phyloP scores from a whole-genome alignment of 2,888 invertebrate species.

The Aphodius sticticus region DNA sequence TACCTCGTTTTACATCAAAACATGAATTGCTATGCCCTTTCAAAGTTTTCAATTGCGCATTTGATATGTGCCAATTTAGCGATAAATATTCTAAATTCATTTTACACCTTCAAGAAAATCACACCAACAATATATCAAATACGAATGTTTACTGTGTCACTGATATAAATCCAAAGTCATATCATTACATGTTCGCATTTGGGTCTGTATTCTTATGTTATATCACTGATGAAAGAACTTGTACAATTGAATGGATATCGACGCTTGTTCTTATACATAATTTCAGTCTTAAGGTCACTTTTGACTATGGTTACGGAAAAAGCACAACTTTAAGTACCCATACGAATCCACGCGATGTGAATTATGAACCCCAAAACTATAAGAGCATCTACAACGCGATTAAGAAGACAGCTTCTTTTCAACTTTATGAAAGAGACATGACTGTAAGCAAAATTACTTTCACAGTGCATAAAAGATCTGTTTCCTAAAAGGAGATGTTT shows the following conservation, averaged over 20 bases:
- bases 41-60: background rate
- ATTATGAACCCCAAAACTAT: background rate
- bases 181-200: background rate
- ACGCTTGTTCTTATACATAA: background rate
- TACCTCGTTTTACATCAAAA: background rate
- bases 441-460: background rate
- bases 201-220: background rate
- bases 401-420: background rate
- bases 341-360: background rate
- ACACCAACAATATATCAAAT: background rate
- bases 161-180: background rate
- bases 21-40: background rate
- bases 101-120: background rate
- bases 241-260: background rate
- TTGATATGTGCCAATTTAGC: background rate
- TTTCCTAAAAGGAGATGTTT: too few species aligned
- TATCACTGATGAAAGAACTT: background rate
- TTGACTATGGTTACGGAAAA: background rate
- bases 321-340: background rate
- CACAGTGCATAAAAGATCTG: background rate
- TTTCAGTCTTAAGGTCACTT: background rate
- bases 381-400: background rate
- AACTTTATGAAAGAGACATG: background rate
- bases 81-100: background rate
- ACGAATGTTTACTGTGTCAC: background rate